phyloP scores from a whole-genome alignment of 2,888 invertebrate genomes.

The Mechanitis mazaeus region DNA sequence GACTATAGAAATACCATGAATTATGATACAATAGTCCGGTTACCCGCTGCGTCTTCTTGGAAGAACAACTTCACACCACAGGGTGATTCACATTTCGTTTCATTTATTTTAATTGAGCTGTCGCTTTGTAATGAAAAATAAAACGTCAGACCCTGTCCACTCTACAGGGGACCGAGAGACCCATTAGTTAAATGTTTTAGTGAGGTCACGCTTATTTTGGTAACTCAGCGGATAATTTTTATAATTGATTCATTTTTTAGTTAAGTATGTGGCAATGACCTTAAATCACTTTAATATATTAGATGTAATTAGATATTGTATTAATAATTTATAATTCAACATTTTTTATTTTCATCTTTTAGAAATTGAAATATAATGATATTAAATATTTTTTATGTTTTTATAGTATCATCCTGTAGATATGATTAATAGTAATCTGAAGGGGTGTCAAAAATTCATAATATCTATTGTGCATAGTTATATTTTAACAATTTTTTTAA shows the following conservation, averaged over 20 bases:
- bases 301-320: conserved; percentile 3
- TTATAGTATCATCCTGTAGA: neutral
- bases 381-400: neutral
- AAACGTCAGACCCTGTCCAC: conserved; percentile 31
- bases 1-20: conserved; percentile 26
- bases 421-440: no score
- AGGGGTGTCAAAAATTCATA: no score
- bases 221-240: conserved; percentile 26
- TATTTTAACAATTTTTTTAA: no score
- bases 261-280: conserved; percentile 15
- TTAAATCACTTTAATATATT: conserved; percentile 7
- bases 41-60: conserved; percentile 58
- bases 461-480: no score
- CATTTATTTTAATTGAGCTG: conserved; percentile 42
- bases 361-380: no score
- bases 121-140: conserved; percentile 35
- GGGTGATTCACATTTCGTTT: conserved; percentile 36
- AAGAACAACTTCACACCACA: conserved; percentile 38
- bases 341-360: neutral
- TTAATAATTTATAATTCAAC: neutral
- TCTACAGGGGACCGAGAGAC: conserved; percentile 30
- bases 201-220: conserved; percentile 32
- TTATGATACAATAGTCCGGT: conserved; percentile 31
- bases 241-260: conserved; percentile 28
- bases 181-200: conserved; percentile 32